phyloP scores from a whole-genome alignment of 2,888 invertebrate species.

The Rotaria socialis region DNA sequence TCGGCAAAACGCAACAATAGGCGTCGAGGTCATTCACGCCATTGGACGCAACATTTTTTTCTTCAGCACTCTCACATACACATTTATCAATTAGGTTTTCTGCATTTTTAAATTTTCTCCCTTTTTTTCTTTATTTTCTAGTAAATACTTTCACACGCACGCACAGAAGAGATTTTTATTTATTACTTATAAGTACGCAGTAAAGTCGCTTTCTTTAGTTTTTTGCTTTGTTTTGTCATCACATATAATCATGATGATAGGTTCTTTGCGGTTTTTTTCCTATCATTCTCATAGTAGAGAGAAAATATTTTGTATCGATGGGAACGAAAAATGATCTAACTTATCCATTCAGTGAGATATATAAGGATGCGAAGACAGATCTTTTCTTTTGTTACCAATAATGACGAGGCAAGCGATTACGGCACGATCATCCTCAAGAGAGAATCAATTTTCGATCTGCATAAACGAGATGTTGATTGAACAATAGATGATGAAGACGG shows the following conservation, averaged over 20 bases:
- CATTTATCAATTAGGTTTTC: background rate
- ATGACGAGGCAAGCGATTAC: slow-evolving; percentile 3
- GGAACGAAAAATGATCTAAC: slow-evolving; percentile 18
- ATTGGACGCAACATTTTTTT: background rate
- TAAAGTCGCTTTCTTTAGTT: background rate
- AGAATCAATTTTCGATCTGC: slow-evolving; percentile 22
- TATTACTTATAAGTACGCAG: background rate
- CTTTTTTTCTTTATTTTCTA: background rate
- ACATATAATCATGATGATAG: background rate
- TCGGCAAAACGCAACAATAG: background rate
- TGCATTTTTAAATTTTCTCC: background rate
- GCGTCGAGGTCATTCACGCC: background rate
- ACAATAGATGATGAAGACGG: background rate
- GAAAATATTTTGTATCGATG: background rate
- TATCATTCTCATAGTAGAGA: background rate
- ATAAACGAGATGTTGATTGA: background rate
- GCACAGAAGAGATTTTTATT: background rate
- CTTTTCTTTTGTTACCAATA: slow-evolving; percentile 9
- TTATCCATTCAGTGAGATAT: background rate
- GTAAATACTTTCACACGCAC: background rate
- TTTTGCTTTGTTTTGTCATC: background rate
- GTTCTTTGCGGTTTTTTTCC: background rate
- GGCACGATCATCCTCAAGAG: slow-evolving; percentile 15
- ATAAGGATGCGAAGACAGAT: slow-evolving; percentile 16
- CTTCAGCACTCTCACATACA: background rate